A percentile compares a stretch with the other conserved stretches of the same genome.
Evolutionary conservation across 2,113 vertebrate genomes (phyloP).

Genomic region (Oostethus manadensis): DNA sequence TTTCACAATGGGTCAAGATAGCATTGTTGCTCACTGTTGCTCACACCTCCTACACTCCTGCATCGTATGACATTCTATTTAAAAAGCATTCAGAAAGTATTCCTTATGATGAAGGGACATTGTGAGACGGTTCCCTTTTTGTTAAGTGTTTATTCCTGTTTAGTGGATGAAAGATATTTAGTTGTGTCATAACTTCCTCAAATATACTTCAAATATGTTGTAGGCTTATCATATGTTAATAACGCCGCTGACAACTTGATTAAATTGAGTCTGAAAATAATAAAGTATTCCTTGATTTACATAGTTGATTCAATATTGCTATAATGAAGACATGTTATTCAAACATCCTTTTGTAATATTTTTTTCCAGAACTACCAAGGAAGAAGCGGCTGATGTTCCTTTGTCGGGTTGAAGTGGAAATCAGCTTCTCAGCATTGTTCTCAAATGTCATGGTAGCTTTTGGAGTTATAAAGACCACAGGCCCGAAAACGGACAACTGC

Average conservation of each 20-base stretch:
- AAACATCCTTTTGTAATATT: neutral
- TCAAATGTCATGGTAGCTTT: conserved; percentile 78
- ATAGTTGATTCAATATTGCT: neutral
- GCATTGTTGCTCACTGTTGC: conserved; percentile 1
- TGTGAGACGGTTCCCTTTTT: conserved; percentile 9
- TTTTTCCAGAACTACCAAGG: conserved; percentile 62
- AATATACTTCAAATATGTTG: neutral
- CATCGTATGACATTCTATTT: conserved; percentile 32
- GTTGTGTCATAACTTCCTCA: conserved; percentile 11
- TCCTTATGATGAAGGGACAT: conserved; percentile 9
- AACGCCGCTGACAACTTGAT: neutral
- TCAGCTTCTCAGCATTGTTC: conserved; percentile 76
- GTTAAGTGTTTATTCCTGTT: conserved; percentile 3
- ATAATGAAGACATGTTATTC: neutral
- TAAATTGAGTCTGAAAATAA: neutral
- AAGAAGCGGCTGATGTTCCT: conserved; percentile 63
- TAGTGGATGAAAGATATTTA: conserved; percentile 1
- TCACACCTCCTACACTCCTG: conserved; percentile 3
- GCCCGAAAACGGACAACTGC: conserved; percentile 47
- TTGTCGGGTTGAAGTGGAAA: conserved; percentile 67
- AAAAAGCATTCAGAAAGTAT: conserved; percentile 1
- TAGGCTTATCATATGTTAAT: neutral
- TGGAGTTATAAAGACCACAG: conserved; percentile 63
- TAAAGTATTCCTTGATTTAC: neutral
- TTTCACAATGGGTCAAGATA: neutral